These are phyloP conservation scores for Porites cylindrica DNA, from an alignment of 92 coral and sea anemone genomes.

Conservation along the genomic window DNA sequence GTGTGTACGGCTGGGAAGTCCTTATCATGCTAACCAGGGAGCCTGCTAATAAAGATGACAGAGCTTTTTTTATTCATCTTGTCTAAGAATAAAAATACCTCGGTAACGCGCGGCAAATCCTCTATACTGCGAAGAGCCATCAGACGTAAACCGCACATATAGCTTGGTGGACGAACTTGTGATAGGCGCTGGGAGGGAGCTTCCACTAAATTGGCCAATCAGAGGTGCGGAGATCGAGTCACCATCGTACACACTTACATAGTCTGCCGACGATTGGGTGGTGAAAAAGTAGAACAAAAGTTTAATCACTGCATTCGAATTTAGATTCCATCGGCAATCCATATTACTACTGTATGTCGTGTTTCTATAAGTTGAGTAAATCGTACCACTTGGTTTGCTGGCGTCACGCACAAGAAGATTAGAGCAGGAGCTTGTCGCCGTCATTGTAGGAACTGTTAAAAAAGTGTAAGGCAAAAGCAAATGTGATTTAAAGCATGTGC, in stretches of 20 bases:
- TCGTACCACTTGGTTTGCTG: not conserved
- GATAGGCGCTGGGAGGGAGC: constrained; percentile 37
- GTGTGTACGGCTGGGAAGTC: too few species aligned
- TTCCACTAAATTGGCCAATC: constrained; percentile 55
- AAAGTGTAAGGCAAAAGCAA: too few species aligned
- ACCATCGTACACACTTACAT: constrained; percentile 58
- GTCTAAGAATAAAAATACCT: not conserved
- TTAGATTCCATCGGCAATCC: constrained; percentile 28
- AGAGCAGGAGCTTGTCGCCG: not conserved
- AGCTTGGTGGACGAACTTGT: constrained; percentile 44
- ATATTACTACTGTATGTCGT: not conserved
- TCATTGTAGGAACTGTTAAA: not conserved
- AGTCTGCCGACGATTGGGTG: constrained; percentile 44
- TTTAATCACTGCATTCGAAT: constrained; percentile 40
- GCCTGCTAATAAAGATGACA: too few species aligned
- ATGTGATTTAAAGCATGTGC: too few species aligned
- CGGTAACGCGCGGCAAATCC: not conserved
- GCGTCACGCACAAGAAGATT: not conserved
- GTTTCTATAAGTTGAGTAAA: not conserved
- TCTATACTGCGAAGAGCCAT: not conserved
- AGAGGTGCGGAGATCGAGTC: constrained; percentile 18
- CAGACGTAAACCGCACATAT: constrained; percentile 34
- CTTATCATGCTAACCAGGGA: too few species aligned
- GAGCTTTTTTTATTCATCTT: too few species aligned
- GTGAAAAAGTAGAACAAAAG: constrained; percentile 19